phyloP scores from a whole-genome alignment of 2,888 invertebrate species.

The Mythimna impura region DNA sequence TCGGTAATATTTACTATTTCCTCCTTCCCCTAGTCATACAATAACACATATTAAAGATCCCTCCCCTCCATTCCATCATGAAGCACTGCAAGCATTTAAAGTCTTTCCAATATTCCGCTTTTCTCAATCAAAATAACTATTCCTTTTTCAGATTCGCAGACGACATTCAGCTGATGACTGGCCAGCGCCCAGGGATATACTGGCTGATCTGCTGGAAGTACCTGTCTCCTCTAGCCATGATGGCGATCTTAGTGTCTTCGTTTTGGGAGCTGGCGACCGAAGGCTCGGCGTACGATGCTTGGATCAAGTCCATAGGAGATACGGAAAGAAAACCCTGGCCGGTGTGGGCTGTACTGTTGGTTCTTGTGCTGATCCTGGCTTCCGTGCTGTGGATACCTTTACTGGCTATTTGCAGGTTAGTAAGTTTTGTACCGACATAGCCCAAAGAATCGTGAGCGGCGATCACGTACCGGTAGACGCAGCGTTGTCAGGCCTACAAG shows the following conservation, averaged over 20 bases:
- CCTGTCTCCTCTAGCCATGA: slow-evolving; percentile 96
- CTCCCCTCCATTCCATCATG: no score
- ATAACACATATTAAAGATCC: no score
- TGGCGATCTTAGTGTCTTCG: slow-evolving; percentile 95
- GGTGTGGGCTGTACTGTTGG: slow-evolving; percentile 94
- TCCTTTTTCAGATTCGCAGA: slow-evolving; percentile 94
- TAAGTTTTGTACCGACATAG: not conserved
- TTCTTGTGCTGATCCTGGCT: slow-evolving; percentile 93
- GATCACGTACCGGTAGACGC: no score
- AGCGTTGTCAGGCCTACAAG: no score
- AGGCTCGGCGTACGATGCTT: slow-evolving; percentile 96
- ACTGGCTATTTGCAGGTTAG: slow-evolving; percentile 94
- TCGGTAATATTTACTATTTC: no score
- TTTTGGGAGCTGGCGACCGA: slow-evolving; percentile 94
- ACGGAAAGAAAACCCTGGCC: slow-evolving; percentile 96
- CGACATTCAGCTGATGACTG: slow-evolving; percentile 98
- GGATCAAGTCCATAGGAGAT: slow-evolving; percentile 93
- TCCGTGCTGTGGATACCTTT: slow-evolving; percentile 97
- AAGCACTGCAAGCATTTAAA: no score
- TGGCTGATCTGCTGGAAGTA: slow-evolving; percentile 99
- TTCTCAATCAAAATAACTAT: slow-evolving; percentile 1
- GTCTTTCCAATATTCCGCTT: not conserved
- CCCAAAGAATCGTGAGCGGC: no score
- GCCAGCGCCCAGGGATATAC: slow-evolving; percentile 95
- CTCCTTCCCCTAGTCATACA: no score